Evolutionary conservation across 2,888 invertebrate genomes (phyloP).

Genomic region (Synergus itoensis): DNA sequence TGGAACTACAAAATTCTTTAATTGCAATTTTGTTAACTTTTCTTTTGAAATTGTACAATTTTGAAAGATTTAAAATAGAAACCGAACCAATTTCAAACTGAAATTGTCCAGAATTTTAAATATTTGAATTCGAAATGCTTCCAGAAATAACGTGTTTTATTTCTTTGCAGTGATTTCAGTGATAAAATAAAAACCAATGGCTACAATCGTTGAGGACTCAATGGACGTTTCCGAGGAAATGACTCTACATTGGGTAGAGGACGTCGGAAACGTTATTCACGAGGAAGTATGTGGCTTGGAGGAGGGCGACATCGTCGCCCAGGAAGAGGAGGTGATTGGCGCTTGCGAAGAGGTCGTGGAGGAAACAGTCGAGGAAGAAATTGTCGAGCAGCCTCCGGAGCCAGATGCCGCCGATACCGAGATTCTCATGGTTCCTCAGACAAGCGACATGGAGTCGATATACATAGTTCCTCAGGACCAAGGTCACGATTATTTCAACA

Average conservation of each 20-base stretch:
- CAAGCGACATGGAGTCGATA: constrained; percentile 77
- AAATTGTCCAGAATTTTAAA: too few relatives aligned
- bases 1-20: too few relatives aligned
- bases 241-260: constrained; percentile 75
- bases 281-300: constrained; percentile 81
- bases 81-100: too few relatives aligned
- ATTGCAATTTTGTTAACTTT: too few relatives aligned
- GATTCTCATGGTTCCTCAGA: constrained; percentile 73
- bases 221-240: constrained; percentile 74
- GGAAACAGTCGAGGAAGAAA: constrained; percentile 68
- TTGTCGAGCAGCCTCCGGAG: constrained; percentile 58
- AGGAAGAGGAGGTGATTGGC: constrained; percentile 74
- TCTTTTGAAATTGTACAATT: too few relatives aligned
- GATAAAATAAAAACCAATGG: constrained; percentile 62
- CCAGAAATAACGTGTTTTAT: background rate
- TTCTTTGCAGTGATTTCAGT: constrained; percentile 67
- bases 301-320: constrained; percentile 74
- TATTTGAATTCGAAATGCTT: too few relatives aligned
- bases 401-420: constrained; percentile 62
- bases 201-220: constrained; percentile 40
- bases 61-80: too few relatives aligned
- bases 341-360: constrained; percentile 79
- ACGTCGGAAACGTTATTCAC: constrained; percentile 75
- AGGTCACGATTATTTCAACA: constrained; percentile 78
- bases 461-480: constrained; percentile 78